These are phyloP conservation scores for Steinernema hermaphroditum DNA, from an alignment of 2,888 invertebrate species.

Conservation along the genomic window DNA sequence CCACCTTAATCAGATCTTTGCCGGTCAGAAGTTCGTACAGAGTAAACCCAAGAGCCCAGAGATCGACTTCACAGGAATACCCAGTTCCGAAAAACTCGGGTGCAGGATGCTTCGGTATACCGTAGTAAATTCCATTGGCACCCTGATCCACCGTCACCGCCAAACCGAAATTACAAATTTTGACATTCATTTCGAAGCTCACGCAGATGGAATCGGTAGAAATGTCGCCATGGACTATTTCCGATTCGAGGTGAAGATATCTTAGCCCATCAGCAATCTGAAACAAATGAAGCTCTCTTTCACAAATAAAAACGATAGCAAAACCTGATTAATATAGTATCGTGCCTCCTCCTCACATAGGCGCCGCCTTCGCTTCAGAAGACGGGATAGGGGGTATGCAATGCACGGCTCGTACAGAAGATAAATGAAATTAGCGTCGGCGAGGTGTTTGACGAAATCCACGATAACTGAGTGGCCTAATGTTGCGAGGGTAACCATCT, in stretches of 20 bases:
- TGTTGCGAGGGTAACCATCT: not conserved
- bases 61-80: not conserved
- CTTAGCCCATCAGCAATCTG: not conserved
- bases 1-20: not conserved
- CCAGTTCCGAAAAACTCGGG: not conserved
- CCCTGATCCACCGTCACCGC: not conserved
- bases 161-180: constrained; percentile 2
- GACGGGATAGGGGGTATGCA: not conserved
- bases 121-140: not conserved
- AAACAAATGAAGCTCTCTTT: not conserved
- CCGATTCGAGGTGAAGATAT: not conserved
- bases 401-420: constrained; percentile 5
- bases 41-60: constrained; percentile 13
- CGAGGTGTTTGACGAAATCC: not conserved
- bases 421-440: not conserved
- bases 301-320: not conserved
- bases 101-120: not conserved
- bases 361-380: not conserved
- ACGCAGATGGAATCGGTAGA: not conserved
- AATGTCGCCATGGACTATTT: not conserved
- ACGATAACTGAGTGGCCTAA: not conserved
- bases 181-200: not conserved
- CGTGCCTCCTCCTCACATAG: not conserved
- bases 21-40: constrained; percentile 12
- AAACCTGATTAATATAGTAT: not conserved